phyloP scores from a whole-genome alignment of 1,140 invertebrate species.

The Ceratosolen solmsi region DNA sequence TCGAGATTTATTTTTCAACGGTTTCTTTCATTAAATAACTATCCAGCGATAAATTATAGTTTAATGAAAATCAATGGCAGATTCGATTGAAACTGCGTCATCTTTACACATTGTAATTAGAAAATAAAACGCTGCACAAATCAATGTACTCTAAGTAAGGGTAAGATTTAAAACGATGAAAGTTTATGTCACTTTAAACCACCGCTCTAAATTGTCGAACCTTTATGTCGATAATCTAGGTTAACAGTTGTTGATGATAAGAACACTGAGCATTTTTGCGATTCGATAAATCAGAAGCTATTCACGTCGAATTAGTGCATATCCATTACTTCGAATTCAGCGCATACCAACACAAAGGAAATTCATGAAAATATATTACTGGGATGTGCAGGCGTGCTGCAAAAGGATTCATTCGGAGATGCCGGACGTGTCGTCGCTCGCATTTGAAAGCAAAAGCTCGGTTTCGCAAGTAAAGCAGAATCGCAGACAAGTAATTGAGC shows the following conservation, averaged over 20 bases:
- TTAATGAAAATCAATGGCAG: too few species aligned
- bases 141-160: too few species aligned
- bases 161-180: too few species aligned
- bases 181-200: background rate
- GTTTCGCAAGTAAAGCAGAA: constrained; percentile 45
- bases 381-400: background rate
- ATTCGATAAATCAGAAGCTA: constrained; percentile 6
- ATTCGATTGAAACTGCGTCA: too few species aligned
- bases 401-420: background rate
- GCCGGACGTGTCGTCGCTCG: background rate
- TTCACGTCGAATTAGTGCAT: background rate
- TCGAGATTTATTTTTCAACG: too few species aligned
- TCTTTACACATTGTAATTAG: too few species aligned
- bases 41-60: too few species aligned
- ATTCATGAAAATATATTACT: background rate
- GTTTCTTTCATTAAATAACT: too few species aligned
- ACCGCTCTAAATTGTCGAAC: background rate
- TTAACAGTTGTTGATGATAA: background rate
- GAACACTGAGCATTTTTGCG: background rate
- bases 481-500: constrained; percentile 61
- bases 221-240: background rate
- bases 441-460: constrained; percentile 18
- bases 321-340: background rate
- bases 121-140: too few species aligned
- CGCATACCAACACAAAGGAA: background rate